A percentile compares a stretch with the other conserved stretches of the same genome.
Evolutionary conservation across 1,140 invertebrate species (phyloP).

Genomic region (Muscidifurax raptorellus): DNA sequence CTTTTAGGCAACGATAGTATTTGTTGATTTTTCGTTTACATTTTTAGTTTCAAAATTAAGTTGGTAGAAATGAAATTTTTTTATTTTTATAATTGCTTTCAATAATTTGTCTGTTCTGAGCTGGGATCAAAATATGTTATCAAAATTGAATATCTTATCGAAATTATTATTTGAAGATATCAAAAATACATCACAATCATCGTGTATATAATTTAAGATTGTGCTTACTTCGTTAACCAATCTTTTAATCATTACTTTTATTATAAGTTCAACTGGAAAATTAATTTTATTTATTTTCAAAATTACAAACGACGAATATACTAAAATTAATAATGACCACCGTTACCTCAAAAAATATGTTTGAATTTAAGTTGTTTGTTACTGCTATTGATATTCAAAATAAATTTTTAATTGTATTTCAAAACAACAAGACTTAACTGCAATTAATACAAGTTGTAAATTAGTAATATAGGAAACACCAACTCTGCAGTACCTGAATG

Average conservation of each 20-base stretch:
- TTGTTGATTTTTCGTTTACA: too few relatives aligned
- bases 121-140: slow-evolving; percentile 43
- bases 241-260: slow-evolving; percentile 11
- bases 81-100: neutral
- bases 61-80: slow-evolving; percentile 8
- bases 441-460: neutral
- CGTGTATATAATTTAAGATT: neutral
- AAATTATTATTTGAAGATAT: slow-evolving; percentile 44
- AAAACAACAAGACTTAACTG: slow-evolving; percentile 9
- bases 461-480: slow-evolving; percentile 10
- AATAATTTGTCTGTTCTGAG: slow-evolving; percentile 42
- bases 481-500: neutral
- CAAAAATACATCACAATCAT: neutral
- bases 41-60: too few relatives aligned
- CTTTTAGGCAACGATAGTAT: too few relatives aligned
- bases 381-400: slow-evolving; percentile 26
- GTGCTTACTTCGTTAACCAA: slow-evolving; percentile 15
- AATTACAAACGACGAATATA: neutral
- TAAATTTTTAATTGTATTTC: slow-evolving; percentile 26
- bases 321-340: slow-evolving; percentile 37
- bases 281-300: neutral
- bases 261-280: neutral
- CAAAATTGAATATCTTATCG: slow-evolving; percentile 24
- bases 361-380: slow-evolving; percentile 23
- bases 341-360: slow-evolving; percentile 57